Percentiles rank a stretch among this genome's conserved stretches.
Evolutionary conservation across 2,797 vertebrate genomes (phyloP).

Genomic region (Sciurus vulgaris): DNA sequence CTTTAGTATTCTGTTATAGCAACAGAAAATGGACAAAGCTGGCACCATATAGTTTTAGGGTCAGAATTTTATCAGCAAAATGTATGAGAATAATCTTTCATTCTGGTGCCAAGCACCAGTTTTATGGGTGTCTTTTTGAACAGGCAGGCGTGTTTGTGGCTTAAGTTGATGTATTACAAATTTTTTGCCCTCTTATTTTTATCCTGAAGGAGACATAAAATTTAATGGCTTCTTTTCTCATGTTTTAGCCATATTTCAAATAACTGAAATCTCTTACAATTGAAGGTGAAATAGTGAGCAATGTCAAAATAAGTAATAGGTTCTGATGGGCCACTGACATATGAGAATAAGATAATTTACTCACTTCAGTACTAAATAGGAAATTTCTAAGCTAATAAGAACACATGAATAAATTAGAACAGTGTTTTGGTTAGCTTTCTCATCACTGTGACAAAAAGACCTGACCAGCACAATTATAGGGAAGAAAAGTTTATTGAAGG

Average conservation of each 20-base stretch:
- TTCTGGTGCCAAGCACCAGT: not conserved
- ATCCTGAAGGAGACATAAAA: not conserved
- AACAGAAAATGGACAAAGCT: not conserved
- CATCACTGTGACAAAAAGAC: too few relatives aligned
- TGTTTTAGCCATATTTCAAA: slow-evolving; percentile 28
- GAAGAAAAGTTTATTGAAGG: too few relatives aligned
- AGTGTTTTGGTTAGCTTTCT: too few relatives aligned
- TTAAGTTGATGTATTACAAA: not conserved
- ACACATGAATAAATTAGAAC: not conserved
- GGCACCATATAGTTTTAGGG: not conserved
- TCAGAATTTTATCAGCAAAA: slow-evolving; percentile 49
- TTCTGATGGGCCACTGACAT: not conserved
- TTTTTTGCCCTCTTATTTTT: slow-evolving; percentile 12
- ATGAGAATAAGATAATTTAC: not conserved
- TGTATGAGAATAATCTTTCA: slow-evolving; percentile 37
- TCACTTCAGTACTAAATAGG: not conserved
- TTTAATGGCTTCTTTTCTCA: slow-evolving; percentile 8
- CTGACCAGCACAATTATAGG: too few relatives aligned
- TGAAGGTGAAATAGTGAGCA: slow-evolving; percentile 3
- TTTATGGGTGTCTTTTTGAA: slow-evolving; percentile 24
- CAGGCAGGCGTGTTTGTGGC: not conserved
- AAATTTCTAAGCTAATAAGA: slow-evolving; percentile 22
- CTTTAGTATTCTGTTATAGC: not conserved
- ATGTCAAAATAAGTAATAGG: not conserved
- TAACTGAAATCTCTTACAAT: not conserved